Evolutionary conservation across 2,113 vertebrate genomes (phyloP), one percentile per base, ranked within the genome.

Genomic region (Proteles cristata): DNA sequence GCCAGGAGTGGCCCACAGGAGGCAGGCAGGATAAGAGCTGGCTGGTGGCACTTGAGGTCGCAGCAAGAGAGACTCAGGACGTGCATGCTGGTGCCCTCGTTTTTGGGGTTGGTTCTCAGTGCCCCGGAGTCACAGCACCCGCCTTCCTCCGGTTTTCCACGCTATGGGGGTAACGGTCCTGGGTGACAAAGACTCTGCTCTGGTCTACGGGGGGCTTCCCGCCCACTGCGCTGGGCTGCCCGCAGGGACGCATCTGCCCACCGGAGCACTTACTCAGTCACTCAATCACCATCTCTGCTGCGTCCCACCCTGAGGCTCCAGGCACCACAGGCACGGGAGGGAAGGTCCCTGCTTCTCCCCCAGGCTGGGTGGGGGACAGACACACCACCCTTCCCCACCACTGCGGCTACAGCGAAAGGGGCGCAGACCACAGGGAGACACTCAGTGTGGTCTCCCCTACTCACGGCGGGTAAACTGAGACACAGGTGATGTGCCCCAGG

Each of bases 1-100:
- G 10, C 28, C 26, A 3, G 39, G 39, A 45, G 0, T 0, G 16
- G 81, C 26, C 35, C 8, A 11, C 5, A 19, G 81, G 81, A 63
- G 35, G 82, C 61, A 11, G 0, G 25, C 4, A 10, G 55, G 21
- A 77, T 1, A 1, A 26, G 9, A 12, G 31, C 58, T 12, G 53
- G 35, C 39, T 4, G 39, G 8, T 19, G 55, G 31, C 31, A 28
- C 43, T 43, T 5, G 31, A 43, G 21, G 39, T 48, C 43, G 35
- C 0, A 5, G 43, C 43, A 50, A 31, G 58, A 79, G 43, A 16
- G 6, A 35, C 12, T n/a, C 0, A 6, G 33, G 15, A 28, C 0
- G 5, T 26, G 21, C 0, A 23, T 48, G 50, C 50, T 11, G 39
- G 31, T 19, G 31, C 45, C 61, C 10, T 68, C 43, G 17, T 81